Percentiles rank a stretch among this genome's conserved stretches.
phyloP scores from a whole-genome alignment of 2,113 vertebrate genomes.

The Arvicanthis niloticus region DNA sequence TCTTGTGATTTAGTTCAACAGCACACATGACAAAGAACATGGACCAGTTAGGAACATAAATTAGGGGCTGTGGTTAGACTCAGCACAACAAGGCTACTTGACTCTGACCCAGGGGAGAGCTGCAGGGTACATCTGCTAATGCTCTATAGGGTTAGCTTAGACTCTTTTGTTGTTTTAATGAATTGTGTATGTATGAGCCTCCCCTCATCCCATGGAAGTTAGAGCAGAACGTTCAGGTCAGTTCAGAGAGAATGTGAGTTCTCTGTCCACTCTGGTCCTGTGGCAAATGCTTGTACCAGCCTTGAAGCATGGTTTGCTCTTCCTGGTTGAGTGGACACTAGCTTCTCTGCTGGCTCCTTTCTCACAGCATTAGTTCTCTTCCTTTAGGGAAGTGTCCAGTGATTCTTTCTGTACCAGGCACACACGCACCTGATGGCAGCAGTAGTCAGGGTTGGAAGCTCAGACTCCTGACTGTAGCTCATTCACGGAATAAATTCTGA shows the following conservation, averaged over 20 bases:
- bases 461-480: neutral
- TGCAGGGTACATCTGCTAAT: neutral
- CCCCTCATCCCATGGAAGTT: neutral
- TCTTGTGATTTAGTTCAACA: neutral
- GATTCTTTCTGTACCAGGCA: neutral
- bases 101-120: neutral
- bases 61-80: neutral
- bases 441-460: neutral
- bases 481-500: constrained; percentile 18
- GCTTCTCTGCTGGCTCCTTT: neutral
- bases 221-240: neutral
- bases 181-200: neutral
- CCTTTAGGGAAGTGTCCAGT: neutral
- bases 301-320: neutral
- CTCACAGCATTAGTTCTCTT: neutral
- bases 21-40: neutral
- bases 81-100: neutral
- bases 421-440: neutral
- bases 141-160: neutral
- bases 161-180: neutral
- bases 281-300: neutral
- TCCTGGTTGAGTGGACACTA: neutral
- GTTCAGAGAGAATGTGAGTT: neutral
- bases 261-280: neutral
- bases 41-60: neutral